Conservation (phyloP, 2,797 vertebrate genomes). For the Siniperca undulata region DNA sequence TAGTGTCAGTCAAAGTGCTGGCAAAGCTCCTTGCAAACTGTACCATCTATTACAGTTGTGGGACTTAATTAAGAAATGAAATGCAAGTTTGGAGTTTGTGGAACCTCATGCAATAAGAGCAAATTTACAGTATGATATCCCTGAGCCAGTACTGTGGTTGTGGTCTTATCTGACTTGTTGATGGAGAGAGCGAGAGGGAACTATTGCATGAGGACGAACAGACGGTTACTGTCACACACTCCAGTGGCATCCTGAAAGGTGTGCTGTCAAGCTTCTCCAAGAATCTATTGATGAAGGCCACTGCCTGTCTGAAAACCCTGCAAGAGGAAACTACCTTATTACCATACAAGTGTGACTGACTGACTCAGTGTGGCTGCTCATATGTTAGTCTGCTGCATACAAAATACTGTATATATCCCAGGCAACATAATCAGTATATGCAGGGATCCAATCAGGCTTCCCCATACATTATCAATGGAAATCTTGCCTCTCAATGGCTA, state of each 20-base stretch:
- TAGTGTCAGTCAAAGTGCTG: not conserved
- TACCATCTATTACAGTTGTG: not conserved
- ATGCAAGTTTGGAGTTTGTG: constrained; percentile 5
- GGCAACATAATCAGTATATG: constrained; percentile 27
- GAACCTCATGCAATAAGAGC: not conserved
- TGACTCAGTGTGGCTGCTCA: constrained; percentile 44
- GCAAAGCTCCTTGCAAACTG: not conserved
- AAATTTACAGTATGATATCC: constrained; percentile 10
- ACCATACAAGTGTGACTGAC: constrained; percentile 61
- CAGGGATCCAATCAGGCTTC: constrained; percentile 23
- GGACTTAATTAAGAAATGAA: constrained; percentile 17
- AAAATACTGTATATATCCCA: constrained; percentile 26
- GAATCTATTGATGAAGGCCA: constrained; percentile 67
- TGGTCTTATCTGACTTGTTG: constrained; percentile 29
- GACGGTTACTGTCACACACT: constrained; percentile 78
- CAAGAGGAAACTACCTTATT: constrained; percentile 61
- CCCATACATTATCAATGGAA: constrained; percentile 19
- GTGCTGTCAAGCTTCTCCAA: constrained; percentile 64
- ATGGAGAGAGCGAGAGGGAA: constrained; percentile 41
- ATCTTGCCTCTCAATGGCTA: constrained; percentile 40
- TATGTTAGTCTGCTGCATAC: constrained; percentile 41
- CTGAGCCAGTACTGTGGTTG: constrained; percentile 12
- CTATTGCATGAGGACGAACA: constrained; percentile 56
- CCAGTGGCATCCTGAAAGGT: constrained; percentile 75
- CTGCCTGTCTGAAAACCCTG: constrained; percentile 60